Conservation (phyloP, 2,888 invertebrate genomes). For the Drosophila hamatofila region DNA sequence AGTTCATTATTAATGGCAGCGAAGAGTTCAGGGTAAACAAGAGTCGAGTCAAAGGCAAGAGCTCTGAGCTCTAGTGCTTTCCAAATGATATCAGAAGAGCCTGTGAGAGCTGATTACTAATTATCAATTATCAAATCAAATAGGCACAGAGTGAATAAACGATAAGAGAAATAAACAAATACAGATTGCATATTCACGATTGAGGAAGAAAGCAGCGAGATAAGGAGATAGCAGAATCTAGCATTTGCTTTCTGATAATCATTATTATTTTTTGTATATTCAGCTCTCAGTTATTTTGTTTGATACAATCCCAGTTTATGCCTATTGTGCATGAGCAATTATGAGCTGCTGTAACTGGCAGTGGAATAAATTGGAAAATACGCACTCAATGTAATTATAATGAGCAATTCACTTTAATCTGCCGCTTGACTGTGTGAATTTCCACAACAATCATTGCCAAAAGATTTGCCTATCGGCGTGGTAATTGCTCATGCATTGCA, state of each 20-base stretch:
- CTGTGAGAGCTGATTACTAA: not conserved
- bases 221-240: not conserved
- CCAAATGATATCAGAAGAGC: not conserved
- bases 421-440: constrained; percentile 6
- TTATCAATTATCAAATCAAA: constrained; percentile 10
- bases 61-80: not conserved
- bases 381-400: constrained; percentile 10
- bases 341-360: not conserved
- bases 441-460: constrained; percentile 14
- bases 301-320: not conserved
- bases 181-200: not conserved
- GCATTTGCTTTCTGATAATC: too few species aligned
- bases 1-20: constrained; percentile 34
- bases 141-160: not conserved
- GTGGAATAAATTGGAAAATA: constrained; percentile 1
- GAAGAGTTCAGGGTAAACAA: constrained; percentile 15
- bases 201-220: not conserved
- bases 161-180: not conserved
- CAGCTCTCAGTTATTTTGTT: too few species aligned
- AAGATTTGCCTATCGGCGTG: constrained; percentile 15
- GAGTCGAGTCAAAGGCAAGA: not conserved
- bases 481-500: constrained; percentile 11
- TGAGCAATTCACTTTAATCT: constrained; percentile 14
- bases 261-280: too few species aligned
- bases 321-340: not conserved